Percentiles rank a stretch among this genome's conserved stretches.
phyloP scores from a whole-genome alignment of 2,888 invertebrate genomes.

The Diabrotica balteata region DNA sequence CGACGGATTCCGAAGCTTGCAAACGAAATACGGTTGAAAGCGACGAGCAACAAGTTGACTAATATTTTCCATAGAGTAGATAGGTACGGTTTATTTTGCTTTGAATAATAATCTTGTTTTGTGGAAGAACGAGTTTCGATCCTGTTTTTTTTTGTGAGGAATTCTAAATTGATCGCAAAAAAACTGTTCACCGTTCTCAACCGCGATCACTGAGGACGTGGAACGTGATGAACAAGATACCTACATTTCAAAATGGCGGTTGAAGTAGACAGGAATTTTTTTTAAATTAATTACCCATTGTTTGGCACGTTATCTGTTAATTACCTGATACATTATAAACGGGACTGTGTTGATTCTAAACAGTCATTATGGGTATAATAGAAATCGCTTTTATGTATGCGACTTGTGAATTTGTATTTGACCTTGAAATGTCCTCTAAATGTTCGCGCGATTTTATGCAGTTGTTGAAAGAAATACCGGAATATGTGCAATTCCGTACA shows the following conservation, averaged over 20 bases:
- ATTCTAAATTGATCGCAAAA: conserved; percentile 29
- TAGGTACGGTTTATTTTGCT: conserved; percentile 36
- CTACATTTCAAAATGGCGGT: conserved; percentile 17
- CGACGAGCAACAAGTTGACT: conserved; percentile 43
- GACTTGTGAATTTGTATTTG: conserved; percentile 26
- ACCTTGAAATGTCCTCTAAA: conserved; percentile 35
- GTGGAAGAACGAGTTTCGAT: conserved; percentile 38
- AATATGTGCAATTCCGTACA: too few relatives aligned
- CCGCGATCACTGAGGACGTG: conserved; percentile 23
- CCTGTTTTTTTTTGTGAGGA: conserved; percentile 23
- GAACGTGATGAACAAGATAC: conserved; percentile 25
- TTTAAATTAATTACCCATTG: conserved; percentile 9
- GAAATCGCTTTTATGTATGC: conserved; percentile 17
- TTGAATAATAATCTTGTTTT: conserved; percentile 40
- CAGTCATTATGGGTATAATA: conserved; percentile 5
- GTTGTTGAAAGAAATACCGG: neutral
- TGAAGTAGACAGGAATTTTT: conserved; percentile 9
- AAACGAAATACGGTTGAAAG: conserved; percentile 34
- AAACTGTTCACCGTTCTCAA: conserved; percentile 28
- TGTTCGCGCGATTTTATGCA: conserved; percentile 4
- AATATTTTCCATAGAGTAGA: conserved; percentile 37
- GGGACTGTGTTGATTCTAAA: conserved; percentile 6
- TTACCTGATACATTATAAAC: conserved; percentile 12
- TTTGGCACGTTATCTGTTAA: conserved; percentile 12
- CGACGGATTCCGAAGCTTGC: conserved; percentile 22